Conservation (phyloP, 2,113 vertebrate species). For the Erpornis zantholeuca region DNA sequence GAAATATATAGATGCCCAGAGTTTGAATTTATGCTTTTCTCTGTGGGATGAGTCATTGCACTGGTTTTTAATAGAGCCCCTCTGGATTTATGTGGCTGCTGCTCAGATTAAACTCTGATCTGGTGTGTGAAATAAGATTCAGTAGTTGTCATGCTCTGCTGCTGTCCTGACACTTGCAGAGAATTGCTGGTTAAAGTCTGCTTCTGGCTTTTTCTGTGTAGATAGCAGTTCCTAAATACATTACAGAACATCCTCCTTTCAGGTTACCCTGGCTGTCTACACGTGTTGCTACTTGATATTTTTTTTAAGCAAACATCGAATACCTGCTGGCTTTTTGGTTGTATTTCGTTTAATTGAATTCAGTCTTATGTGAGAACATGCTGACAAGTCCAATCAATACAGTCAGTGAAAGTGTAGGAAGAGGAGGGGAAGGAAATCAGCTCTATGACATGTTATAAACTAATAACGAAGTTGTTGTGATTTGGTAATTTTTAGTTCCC, state of each 20-base stretch:
- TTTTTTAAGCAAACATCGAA: background rate
- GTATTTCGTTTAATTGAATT: background rate
- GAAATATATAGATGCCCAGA: background rate
- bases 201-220: background rate
- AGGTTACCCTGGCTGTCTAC: background rate
- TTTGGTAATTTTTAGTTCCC: background rate
- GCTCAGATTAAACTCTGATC: conserved; percentile 6
- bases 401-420: conserved; percentile 13
- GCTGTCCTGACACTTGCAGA: background rate
- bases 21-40: background rate
- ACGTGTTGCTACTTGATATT: background rate
- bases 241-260: background rate
- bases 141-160: background rate
- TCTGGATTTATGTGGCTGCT: conserved; percentile 12
- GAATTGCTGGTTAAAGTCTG: background rate
- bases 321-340: background rate
- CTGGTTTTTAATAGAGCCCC: conserved; percentile 14
- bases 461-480: background rate
- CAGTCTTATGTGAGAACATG: background rate
- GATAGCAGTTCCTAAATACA: background rate
- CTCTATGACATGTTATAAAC: background rate
- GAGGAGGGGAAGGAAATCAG: background rate
- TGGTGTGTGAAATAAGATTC: background rate
- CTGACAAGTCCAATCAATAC: conserved; percentile 28
- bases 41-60: background rate